Evolutionary conservation across 2,888 invertebrate genomes (phyloP), one percentile per base, ranked within the genome.

Genomic region (Tenthredo livida): DNA sequence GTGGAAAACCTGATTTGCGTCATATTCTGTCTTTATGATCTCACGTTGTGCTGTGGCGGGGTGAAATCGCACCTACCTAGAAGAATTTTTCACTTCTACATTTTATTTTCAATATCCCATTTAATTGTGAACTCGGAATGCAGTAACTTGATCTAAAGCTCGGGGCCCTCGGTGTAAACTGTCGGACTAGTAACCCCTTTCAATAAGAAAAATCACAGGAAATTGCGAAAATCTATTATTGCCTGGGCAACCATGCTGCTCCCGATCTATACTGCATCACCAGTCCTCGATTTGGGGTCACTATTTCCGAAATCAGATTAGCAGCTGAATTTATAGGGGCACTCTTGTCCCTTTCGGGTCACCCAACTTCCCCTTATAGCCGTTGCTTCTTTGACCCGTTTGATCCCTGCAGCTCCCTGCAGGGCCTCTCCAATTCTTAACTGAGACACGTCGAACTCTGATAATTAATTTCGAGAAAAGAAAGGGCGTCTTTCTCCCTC

Each of bases 231-330:
- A 89, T 87, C 89, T 89, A 88, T 89, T 89, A 89, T 88, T 88
- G 85, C 84, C 83, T 58, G 73, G 86, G 75, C 85, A 37, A 47
- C 70, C 65, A 54, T 54, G 25, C 25, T 58, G 25, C 61, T 58
- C 67, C 47, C 67, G 67, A 83, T 67, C 83, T 70, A 29, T 47
- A 80, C 80, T 73, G 73, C 54, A 77, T 73, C n/a, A 65, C 43
- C 65, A 72, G 78, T 58, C 47, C 47, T 88, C 88, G 89, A 89
- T 89, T 88, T 47, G 87, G 86, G 87, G 87, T 89, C 88, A 87
- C 88, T 86, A 86, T 87, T 89, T 88, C 86, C 86, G 88, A 90
- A 90, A 90, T 90, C 90, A 90, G 90, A 90, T 90, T 90, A 90
- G 88, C 85, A 86, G 87, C 84, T 87, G 89, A 90, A 90, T 90